A percentile compares a stretch with the other conserved stretches of the same genome.
These are phyloP conservation scores for Acanthopagrus latus DNA, from an alignment of 2,797 vertebrate genomes.

Conservation along the genomic window DNA sequence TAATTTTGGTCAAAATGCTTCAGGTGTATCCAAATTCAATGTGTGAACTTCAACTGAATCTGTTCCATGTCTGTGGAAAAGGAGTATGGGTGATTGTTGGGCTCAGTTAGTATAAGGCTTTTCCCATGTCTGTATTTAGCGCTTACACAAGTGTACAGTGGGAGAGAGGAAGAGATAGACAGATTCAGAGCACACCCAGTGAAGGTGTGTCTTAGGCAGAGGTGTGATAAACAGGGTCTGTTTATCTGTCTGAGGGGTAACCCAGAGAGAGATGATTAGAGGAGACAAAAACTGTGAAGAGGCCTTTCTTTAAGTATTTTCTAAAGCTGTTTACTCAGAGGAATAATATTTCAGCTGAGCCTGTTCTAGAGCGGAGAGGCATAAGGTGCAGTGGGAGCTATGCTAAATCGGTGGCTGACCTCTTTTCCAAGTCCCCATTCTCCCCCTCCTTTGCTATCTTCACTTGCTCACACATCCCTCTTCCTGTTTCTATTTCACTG, in stretches of 20 bases:
- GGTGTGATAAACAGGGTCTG: conserved; percentile 22
- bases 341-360: conserved; percentile 33
- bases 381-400: conserved; percentile 77
- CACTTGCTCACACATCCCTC: conserved; percentile 59
- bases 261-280: conserved; percentile 35
- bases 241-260: conserved; percentile 22
- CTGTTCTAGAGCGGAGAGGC: conserved; percentile 63
- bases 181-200: conserved; percentile 74
- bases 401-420: conserved; percentile 85
- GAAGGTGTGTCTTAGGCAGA: conserved; percentile 63
- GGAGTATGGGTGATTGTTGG: conserved; percentile 8
- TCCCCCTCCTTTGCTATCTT: conserved; percentile 63
- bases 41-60: too few relatives aligned
- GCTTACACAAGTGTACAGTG: conserved; percentile 44
- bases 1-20: too few relatives aligned
- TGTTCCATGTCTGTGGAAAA: too few relatives aligned
- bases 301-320: conserved; percentile 33
- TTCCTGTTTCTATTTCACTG: conserved; percentile 63
- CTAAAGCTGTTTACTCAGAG: conserved; percentile 40
- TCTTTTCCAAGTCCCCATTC: conserved; percentile 80
- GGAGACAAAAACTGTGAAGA: conserved; percentile 37
- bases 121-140: conserved; percentile 75
- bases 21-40: too few relatives aligned
- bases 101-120: conserved; percentile 45
- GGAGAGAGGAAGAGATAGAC: conserved; percentile 73